Evolutionary conservation across 1,140 invertebrate genomes (phyloP), one percentile per base, ranked within the genome.

Genomic region (Coptotermes formosanus): DNA sequence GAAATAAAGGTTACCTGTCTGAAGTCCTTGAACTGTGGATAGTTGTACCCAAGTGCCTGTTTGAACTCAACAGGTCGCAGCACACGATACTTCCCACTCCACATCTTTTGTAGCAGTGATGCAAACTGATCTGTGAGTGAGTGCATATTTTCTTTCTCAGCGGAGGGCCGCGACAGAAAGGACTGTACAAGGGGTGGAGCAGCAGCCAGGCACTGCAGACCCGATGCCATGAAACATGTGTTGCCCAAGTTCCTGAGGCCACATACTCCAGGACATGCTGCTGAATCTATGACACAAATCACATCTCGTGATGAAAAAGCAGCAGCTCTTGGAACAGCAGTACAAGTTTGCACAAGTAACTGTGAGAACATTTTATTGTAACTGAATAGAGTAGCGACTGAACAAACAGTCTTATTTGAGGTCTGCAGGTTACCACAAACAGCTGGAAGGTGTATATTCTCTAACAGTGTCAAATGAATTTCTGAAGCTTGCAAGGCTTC

Each of bases 151-250:
- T 88, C 91, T 87, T 90, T 91, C 86, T 89, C 89, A 89, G 88
- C 87, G 88, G 90, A 87, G 89, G 92, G 89, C 86, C 91, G 87
- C 82, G 92, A 90, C 59, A 94, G 89, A 88, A 94, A 94, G 89
- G 92, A 93, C 88, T 91, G 91, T 44, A 94, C 89, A 3, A 95
- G 91, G 32, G 92, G 90, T 2, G 92, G 91, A 19, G 93, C 93
- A 30, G 92, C 92, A 84, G 93, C 90, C 52, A 95, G 90, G 90
- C 94, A 94, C 89, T 95, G 95, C 38, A 95, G 89, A 1, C 94
- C 94, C 48, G 94, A 92, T 89, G 94, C 94, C 94, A 95, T 95
- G 89, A 95, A 95, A 88, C 95, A 95, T 8, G 94, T 95, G 89
- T 95, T 95, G 82, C 94, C 94, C 44, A 95, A 91, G 88, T 95